Evolutionary conservation across 2,888 invertebrate species (phyloP), one percentile per base, ranked within the genome.

Genomic region (Chrysotoxum bicinctum): DNA sequence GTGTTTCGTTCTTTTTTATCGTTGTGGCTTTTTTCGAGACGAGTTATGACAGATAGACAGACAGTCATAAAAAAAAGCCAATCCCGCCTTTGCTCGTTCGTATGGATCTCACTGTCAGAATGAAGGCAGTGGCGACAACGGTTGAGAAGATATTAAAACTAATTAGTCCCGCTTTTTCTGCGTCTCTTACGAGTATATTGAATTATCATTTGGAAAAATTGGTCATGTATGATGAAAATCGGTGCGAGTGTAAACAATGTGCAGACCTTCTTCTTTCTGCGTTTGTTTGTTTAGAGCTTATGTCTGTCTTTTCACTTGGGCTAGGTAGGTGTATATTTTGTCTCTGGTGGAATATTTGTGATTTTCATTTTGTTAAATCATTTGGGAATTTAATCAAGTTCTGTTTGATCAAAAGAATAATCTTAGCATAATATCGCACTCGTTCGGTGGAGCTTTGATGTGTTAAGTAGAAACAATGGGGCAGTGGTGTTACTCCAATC

Each of bases 21-120:
- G 37, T 68, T 50, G 66, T 19, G 37, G 56, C 32, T 40, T 58
- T 16, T 70, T 48, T 50, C 26, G 70, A 79, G 83, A 83, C 74
- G 64, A 78, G 70, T 84, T 80, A 85, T 85, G 80, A 81, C 85
- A 80, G 80, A 60, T 69, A 72, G 80, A 76, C 80, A 80, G 80
- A 81, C 73, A 80, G 58, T 69, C 45, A 69, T 50, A 77, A 58
- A 77, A 80, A 80, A 85, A 60, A 26, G 4, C 43, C 66, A 66
- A 19, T 66, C 21, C 50, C 32, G 35, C 35, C 64, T 35, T n/a
- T n/a, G n/a, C n/a, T n/a, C n/a, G n/a, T n/a, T n/a, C n/a, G n/a
- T 60, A 30, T 21, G 48, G 21, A 50, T 45, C 21, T 14, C 7
- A 43, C 23, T 62, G 40, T 62, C 62, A 16, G 45, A 64, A 62